These are phyloP conservation scores for Diprion similis DNA, from an alignment of 1,140 invertebrate genomes.

Conservation along the genomic window DNA sequence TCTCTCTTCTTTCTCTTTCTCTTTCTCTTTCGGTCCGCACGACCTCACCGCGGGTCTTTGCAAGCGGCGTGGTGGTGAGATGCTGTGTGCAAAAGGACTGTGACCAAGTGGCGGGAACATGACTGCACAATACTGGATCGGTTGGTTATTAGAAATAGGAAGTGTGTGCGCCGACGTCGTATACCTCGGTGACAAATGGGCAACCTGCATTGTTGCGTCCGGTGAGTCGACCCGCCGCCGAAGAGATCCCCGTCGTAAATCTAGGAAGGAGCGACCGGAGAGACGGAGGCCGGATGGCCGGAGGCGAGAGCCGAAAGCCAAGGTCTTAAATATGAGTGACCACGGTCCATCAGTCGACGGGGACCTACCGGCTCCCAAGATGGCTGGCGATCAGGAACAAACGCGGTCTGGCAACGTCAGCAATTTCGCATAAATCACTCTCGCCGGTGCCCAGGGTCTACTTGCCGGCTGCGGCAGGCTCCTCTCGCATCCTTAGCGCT, in stretches of 20 bases:
- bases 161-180: conserved; percentile 28
- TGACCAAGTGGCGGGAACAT: conserved; percentile 3
- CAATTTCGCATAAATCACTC: conserved; percentile 55
- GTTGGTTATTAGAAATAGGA: conserved; percentile 48
- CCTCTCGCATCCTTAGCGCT: background rate
- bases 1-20: background rate
- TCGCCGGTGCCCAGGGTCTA: conserved; percentile 28
- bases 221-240: conserved; percentile 28
- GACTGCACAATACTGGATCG: conserved; percentile 4
- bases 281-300: conserved; percentile 19
- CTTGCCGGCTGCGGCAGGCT: conserved; percentile 14
- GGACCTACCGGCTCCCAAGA: conserved; percentile 43
- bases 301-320: conserved; percentile 31
- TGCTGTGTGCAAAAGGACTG: background rate
- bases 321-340: conserved; percentile 19
- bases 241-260: conserved; percentile 46
- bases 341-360: conserved; percentile 45
- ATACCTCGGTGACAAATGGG: conserved; percentile 51
- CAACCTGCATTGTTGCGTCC: conserved; percentile 46
- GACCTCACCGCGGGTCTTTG: background rate
- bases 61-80: background rate
- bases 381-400: conserved; percentile 43
- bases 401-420: conserved; percentile 39
- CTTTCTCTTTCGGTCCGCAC: background rate
- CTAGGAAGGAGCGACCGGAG: conserved; percentile 14